A percentile compares a stretch with the other conserved stretches of the same genome.
These are phyloP conservation scores for Drepana arcuata DNA, from an alignment of 1,140 invertebrate genomes.

Conservation along the genomic window DNA sequence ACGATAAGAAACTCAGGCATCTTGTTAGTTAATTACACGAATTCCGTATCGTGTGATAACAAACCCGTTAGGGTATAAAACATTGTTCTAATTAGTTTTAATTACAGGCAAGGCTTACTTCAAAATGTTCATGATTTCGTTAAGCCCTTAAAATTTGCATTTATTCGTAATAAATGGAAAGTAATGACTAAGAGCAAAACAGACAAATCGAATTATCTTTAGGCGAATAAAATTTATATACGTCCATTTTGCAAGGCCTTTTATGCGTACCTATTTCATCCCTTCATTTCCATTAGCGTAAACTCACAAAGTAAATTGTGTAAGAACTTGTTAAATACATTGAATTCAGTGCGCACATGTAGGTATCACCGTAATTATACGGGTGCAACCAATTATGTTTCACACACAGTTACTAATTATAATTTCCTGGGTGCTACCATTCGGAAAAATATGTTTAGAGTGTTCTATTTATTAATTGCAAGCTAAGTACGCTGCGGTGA, in stretches of 20 bases:
- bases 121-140: too few species aligned
- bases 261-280: too few species aligned
- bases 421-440: constrained; percentile 29
- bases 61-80: constrained; percentile 14
- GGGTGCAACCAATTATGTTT: constrained; percentile 29
- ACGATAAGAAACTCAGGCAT: constrained; percentile 9
- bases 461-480: constrained; percentile 37
- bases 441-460: constrained; percentile 35
- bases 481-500: constrained; percentile 25
- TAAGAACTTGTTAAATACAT: too few species aligned
- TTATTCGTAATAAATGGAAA: background rate
- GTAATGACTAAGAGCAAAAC: background rate
- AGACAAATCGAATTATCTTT: background rate
- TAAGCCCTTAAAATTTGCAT: constrained; percentile 6
- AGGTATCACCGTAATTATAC: constrained; percentile 6
- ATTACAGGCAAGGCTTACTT: too few species aligned
- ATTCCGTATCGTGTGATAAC: constrained; percentile 9
- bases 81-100: too few species aligned
- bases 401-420: constrained; percentile 35
- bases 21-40: constrained; percentile 9
- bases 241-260: constrained; percentile 2
- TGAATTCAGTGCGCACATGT: too few species aligned
- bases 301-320: too few species aligned
- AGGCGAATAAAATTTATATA: too few species aligned
- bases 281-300: too few species aligned